Evolutionary conservation across 2,113 vertebrate species (phyloP), one percentile per base, ranked within the genome.

Genomic region (Ptyas mucosa): DNA sequence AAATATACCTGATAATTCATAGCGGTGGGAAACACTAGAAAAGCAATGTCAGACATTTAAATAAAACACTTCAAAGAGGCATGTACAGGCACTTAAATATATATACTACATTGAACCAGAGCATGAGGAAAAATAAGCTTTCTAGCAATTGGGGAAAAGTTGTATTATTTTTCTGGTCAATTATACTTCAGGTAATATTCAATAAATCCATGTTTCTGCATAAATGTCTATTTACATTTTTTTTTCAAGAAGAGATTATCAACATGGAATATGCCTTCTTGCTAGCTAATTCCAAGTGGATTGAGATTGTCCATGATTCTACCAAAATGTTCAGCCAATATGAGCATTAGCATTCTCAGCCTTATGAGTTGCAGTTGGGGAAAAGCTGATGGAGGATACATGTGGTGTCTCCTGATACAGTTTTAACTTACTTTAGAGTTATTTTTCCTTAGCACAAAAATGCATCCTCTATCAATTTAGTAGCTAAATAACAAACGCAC

Each of bases 1-100:
- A 99, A 99, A 96, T 98, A 98, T 87, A 99, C 98, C 46, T 97
- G 87, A 92, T 99, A 99, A 10, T 97, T 64, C 88, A 98, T 92
- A 21, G 91, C 98, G 75, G 95, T 88, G 2, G 97, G 52, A 29
- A 94, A 97, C 46, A 97, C 98, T 98, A 91, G 90, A 46, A 53
- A 93, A 94, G 94, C 89, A 95, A 81, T 10, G 8, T 81, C 34
- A 81, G 75, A 81, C 2, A 39, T 81, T 81, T 81, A 39, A 43
- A 8, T 81, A 43, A 43, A 43, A 81, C 1, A 81, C 20, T 81
- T 43, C 34, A 81, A 81, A 81, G 3, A 81, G 20, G 26, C 52
- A 23, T 1, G 46, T 58, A 87, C 91, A 58, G 88, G 64, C 21
- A 64, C 90, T 26, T 87, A 90, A 85, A 90, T 54, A 54, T 54